These are phyloP conservation scores for Drosophila peninsularis DNA, from an alignment of 2,888 invertebrate species.

Conservation along the genomic window DNA sequence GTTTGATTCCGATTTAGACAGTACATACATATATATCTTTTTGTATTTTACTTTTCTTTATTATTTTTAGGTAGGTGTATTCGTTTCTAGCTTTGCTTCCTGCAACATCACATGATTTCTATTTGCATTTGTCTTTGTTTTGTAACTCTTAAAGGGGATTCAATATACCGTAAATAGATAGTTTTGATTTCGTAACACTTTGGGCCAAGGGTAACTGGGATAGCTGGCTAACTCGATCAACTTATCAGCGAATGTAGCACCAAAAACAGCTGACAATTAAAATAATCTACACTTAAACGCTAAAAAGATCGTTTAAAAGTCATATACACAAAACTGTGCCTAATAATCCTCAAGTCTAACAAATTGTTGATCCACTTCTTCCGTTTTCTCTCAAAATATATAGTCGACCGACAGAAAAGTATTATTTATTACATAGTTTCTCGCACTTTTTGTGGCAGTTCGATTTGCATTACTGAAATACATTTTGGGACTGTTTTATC, in stretches of 20 bases:
- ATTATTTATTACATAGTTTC: slow-evolving; percentile 10
- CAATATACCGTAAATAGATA: slow-evolving; percentile 45
- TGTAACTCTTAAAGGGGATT: slow-evolving; percentile 24
- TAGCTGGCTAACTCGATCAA: slow-evolving; percentile 40
- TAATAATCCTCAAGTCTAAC: slow-evolving; percentile 27
- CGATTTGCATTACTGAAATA: slow-evolving; percentile 38
- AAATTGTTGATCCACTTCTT: not conserved
- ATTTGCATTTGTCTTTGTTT: slow-evolving; percentile 28
- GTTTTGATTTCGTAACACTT: slow-evolving; percentile 41
- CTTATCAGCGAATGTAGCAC: slow-evolving; percentile 68
- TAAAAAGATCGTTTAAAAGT: slow-evolving; percentile 66
- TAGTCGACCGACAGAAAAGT: slow-evolving; percentile 33
- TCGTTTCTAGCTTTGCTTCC: slow-evolving; percentile 78
- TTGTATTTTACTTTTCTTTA: slow-evolving; percentile 45
- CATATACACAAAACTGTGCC: slow-evolving; percentile 32
- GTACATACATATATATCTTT: slow-evolving; percentile 26
- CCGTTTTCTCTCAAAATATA: slow-evolving; percentile 15
- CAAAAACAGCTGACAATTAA: slow-evolving; percentile 73
- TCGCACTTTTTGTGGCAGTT: slow-evolving; percentile 47
- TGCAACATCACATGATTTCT: slow-evolving; percentile 76
- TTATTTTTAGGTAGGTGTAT: slow-evolving; percentile 70
- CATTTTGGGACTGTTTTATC: slow-evolving; percentile 46
- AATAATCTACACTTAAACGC: slow-evolving; percentile 69
- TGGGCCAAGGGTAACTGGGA: slow-evolving; percentile 28
- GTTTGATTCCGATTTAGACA: slow-evolving; percentile 34